Evolutionary conservation across 1,140 invertebrate genomes (phyloP).

Genomic region (Pollicipes pollicipes): DNA sequence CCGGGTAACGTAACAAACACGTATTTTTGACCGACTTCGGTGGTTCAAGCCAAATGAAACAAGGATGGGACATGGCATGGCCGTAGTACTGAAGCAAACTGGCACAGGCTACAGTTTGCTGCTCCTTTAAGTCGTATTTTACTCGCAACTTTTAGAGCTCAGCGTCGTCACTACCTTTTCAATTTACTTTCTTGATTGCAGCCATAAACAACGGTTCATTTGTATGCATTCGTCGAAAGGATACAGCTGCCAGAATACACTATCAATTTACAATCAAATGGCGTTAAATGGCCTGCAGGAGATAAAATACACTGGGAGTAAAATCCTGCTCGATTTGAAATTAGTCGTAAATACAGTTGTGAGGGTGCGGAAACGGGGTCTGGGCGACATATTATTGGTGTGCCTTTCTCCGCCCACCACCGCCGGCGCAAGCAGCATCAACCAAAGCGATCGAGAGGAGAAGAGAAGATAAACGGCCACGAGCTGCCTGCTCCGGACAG

Average conservation of each 20-base stretch:
- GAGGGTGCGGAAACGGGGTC: background rate
- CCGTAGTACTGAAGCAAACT: too few relatives aligned
- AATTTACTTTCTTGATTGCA: background rate
- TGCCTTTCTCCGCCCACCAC: too few relatives aligned
- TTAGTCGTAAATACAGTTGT: constrained; percentile 1
- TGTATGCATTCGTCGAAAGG: constrained; percentile 1
- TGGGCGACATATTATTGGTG: background rate
- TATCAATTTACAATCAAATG: constrained; percentile 1
- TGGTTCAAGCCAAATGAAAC: too few relatives aligned
- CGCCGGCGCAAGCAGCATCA: too few relatives aligned
- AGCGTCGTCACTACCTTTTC: background rate
- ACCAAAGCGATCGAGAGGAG: too few relatives aligned
- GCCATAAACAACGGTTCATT: background rate
- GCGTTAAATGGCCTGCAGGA: background rate
- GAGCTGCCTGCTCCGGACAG: too few relatives aligned
- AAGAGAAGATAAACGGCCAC: too few relatives aligned
- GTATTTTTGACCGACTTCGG: too few relatives aligned
- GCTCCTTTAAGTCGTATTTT: background rate
- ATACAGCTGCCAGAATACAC: background rate
- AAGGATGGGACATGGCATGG: too few relatives aligned
- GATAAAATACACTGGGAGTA: background rate
- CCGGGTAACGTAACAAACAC: too few relatives aligned
- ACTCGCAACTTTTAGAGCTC: background rate
- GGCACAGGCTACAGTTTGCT: too few relatives aligned
- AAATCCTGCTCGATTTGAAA: background rate